phyloP scores from a whole-genome alignment of 2,888 invertebrate species.

The Dioctria rufipes region DNA sequence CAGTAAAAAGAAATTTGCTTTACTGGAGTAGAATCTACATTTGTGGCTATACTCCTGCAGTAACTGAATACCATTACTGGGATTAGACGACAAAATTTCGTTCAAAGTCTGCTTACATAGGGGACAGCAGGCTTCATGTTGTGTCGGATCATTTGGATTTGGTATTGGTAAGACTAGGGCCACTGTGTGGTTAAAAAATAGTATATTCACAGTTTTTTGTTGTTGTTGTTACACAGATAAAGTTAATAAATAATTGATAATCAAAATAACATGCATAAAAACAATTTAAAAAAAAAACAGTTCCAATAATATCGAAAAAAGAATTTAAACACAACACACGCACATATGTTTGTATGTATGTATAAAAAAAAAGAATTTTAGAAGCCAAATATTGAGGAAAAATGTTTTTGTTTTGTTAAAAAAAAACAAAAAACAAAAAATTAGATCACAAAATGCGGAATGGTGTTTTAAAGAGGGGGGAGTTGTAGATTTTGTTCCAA shows the following conservation, averaged over 20 bases:
- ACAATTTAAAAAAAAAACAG: not conserved
- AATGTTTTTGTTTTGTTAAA: not conserved
- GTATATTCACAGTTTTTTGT: not conserved
- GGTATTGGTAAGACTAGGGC: slow-evolving; percentile 86
- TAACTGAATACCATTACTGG: slow-evolving; percentile 49
- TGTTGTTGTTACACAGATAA: no score
- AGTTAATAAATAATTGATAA: no score
- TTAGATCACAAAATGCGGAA: not conserved
- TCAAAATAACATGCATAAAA: not conserved
- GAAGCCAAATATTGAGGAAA: not conserved
- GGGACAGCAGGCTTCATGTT: slow-evolving; percentile 93
- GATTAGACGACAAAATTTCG: slow-evolving; percentile 59
- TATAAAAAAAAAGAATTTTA: not conserved
- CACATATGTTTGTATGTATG: not conserved
- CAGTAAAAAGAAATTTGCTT: slow-evolving; percentile 56
- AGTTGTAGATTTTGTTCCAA: not conserved
- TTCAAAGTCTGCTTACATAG: slow-evolving; percentile 78
- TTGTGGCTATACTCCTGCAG: slow-evolving; percentile 57
- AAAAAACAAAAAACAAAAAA: not conserved
- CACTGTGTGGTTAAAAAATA: slow-evolving; percentile 69
- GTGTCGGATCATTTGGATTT: slow-evolving; percentile 88
- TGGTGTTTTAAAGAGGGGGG: not conserved
- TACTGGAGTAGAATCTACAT: slow-evolving; percentile 57
- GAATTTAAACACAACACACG: not conserved
- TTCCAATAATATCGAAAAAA: not conserved